Base-by-base conservation (phyloP, 2,888 invertebrate species). In the Osedax fenrisi region DNA sequence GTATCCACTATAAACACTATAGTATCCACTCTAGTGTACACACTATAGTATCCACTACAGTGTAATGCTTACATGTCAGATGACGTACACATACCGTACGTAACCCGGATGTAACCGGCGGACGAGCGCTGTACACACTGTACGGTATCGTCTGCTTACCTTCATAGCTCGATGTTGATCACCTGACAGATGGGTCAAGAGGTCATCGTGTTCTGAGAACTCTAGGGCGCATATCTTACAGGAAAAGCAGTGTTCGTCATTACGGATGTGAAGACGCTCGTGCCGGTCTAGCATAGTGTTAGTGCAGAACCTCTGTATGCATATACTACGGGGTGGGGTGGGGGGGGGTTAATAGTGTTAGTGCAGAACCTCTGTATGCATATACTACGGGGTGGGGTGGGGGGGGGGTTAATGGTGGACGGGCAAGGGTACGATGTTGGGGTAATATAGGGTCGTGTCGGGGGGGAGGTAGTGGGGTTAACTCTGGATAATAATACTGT, bases 321-420 rank as follows among this genome's bases (percentile, higher is more conserved):
- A 79, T 24, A 79, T 75, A 23, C 75, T 68, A 27, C 79, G 79
- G 25, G 77, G 71, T 5, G 41, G 41, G 41, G 41, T 41, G 17
- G 10, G 41, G 41, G 41, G 17, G 41, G 41, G 41, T 41, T 41
- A 41, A 41, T 5, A 41, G 5, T 41, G 25, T 75, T 77, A 61
- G 78, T 76, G 22, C 78, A 78, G 64, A 79, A 79, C 26, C 78
- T 64, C 73, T 79, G 79, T 3, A 79, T 74, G 56, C 79, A 79
- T 24, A 79, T 75, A 23, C 75, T 68, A 27, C 79, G 17, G 41
- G 41, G 5, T 17, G 41, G 41, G 41, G 41, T 41, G 5, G 17
- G 10, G 41, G 41, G 41, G 17, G 41, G 41, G 41, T 10, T 41
- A 5, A 41, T 41, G 41, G 5, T 41, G 41, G 5, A 41, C 5